phyloP scores from a whole-genome alignment of 2,113 vertebrate genomes.

The Onychorhynchus coronatus region DNA sequence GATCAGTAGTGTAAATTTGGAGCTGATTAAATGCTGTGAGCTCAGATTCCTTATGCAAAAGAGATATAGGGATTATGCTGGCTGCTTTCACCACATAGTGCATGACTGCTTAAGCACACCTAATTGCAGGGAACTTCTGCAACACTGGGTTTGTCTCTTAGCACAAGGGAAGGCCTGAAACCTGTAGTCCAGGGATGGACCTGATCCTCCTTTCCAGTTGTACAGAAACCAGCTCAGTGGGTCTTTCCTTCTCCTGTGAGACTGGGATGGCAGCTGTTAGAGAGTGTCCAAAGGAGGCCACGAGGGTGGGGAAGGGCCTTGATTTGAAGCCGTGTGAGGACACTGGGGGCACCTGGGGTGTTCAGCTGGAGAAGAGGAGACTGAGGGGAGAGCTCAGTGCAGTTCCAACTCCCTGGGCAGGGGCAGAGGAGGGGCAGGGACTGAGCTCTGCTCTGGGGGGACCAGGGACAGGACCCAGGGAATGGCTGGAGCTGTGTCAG shows the following conservation, averaged over 20 bases:
- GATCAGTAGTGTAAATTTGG: constrained; percentile 70
- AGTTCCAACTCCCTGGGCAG: background rate
- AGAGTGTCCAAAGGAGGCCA: background rate
- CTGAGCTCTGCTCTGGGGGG: background rate
- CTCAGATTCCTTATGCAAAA: constrained; percentile 47
- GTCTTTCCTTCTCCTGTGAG: background rate
- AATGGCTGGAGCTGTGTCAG: background rate
- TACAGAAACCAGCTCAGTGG: background rate
- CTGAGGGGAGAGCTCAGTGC: background rate
- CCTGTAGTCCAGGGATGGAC: background rate
- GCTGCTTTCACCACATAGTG: background rate
- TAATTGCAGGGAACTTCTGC: background rate
- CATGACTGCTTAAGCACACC: background rate
- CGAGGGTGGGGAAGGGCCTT: background rate
- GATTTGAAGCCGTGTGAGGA: background rate
- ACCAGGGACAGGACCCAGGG: background rate
- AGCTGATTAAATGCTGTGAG: constrained; percentile 60
- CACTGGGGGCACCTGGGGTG: background rate
- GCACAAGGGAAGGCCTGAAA: background rate
- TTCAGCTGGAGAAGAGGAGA: background rate
- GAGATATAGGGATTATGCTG: constrained; percentile 5
- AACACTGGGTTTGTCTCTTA: background rate
- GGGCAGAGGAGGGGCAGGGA: background rate
- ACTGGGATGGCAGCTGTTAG: background rate
- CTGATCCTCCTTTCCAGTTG: background rate